phyloP scores from a whole-genome alignment of 1,140 invertebrate species.

The Drosophila virilis region DNA sequence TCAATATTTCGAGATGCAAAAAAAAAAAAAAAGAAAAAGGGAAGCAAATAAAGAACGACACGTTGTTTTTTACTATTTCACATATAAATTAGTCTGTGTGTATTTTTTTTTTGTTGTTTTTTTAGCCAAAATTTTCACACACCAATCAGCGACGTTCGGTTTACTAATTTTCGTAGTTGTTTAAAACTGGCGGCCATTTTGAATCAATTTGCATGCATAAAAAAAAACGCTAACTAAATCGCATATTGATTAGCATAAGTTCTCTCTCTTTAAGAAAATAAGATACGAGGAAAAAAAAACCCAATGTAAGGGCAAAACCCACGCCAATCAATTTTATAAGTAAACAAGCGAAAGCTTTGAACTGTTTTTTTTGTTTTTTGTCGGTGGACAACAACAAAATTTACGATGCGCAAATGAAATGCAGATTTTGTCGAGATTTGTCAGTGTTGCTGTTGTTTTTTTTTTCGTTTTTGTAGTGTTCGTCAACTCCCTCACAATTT shows the following conservation, averaged over 20 bases:
- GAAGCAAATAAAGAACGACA: not conserved
- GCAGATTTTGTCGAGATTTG: slow-evolving; percentile 54
- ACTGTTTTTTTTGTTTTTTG: slow-evolving; percentile 57
- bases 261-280: slow-evolving; percentile 45
- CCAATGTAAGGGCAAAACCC: slow-evolving; percentile 68
- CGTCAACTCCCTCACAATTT: slow-evolving; percentile 79
- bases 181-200: slow-evolving; percentile 62
- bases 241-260: slow-evolving; percentile 66
- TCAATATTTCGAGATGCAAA: slow-evolving; percentile 46
- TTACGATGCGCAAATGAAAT: slow-evolving; percentile 54
- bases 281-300: slow-evolving; percentile 8
- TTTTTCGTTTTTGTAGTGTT: slow-evolving; percentile 30
- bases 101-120: slow-evolving; percentile 14
- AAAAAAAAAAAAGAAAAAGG: not conserved
- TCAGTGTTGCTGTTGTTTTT: slow-evolving; percentile 28
- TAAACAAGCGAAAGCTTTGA: slow-evolving; percentile 50
- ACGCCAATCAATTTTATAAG: slow-evolving; percentile 51
- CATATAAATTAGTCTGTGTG: slow-evolving; percentile 39
- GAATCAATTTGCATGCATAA: slow-evolving; percentile 77
- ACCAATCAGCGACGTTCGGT: slow-evolving; percentile 70
- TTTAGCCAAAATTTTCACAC: slow-evolving; percentile 66
- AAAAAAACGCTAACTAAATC: slow-evolving; percentile 59
- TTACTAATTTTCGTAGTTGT: slow-evolving; percentile 60
- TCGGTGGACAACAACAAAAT: slow-evolving; percentile 54
- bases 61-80: slow-evolving; percentile 11